Evolutionary conservation across 2,797 vertebrate species (phyloP).

Genomic region (Australoheros facetus): DNA sequence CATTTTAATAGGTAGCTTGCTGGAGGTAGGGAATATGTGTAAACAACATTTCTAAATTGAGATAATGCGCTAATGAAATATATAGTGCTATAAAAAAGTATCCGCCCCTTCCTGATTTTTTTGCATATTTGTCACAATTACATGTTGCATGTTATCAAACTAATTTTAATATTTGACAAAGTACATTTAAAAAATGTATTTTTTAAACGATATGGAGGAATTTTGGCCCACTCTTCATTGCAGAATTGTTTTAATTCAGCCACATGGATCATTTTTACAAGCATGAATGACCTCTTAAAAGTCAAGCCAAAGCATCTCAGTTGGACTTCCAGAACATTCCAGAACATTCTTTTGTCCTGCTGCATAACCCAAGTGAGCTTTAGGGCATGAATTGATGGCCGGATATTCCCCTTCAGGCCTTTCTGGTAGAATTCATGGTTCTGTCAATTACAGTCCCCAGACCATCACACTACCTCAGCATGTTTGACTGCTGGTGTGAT

Average conservation of each 20-base stretch:
- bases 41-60: background rate
- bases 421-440: background rate
- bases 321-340: too few species aligned
- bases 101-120: background rate
- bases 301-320: too few species aligned
- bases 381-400: background rate
- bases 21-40: background rate
- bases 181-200: too few species aligned
- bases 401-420: background rate
- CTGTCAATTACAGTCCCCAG: background rate
- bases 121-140: background rate
- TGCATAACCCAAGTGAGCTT: background rate
- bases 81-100: background rate
- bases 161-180: too few species aligned
- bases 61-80: background rate
- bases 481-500: background rate
- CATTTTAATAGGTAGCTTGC: background rate
- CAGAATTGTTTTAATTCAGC: too few species aligned
- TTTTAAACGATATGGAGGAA: too few species aligned
- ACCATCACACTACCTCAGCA: background rate
- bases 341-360: background rate
- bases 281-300: too few species aligned
- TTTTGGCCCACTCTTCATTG: too few species aligned
- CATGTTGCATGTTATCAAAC: background rate
- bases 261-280: too few species aligned